Base-by-base conservation (phyloP, 2,113 vertebrate genomes). In the Clarias batrachus region DNA sequence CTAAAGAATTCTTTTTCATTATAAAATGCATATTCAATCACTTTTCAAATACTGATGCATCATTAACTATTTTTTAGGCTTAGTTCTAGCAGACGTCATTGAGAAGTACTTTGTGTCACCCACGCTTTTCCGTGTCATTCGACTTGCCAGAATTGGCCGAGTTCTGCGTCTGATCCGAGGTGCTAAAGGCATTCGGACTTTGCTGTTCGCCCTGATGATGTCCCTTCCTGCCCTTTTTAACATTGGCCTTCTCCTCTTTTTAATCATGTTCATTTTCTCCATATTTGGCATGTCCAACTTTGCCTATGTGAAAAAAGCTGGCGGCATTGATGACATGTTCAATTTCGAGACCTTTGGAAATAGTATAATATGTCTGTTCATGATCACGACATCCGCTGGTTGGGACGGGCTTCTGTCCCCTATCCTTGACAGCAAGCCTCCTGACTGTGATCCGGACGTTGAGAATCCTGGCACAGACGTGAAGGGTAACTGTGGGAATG, bases 241-340 rank as follows among this genome's bases (percentile, higher is more conserved):
- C 92, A 99, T 99, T 0, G 98, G 97, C 54, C 96, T 99, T 1
- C 95, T 99, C 6, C 97, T 99, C 74, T 98, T 98, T 93, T 94
- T 99, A 0, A 97, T 99, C 89, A 99, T 99, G 97, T 99, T 99
- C 83, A 99, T 98, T 84, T 99, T 97, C 92, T 97, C 97, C 83
- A 98, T 99, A 91, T 99, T 99, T 0, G 98, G 97, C 48, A 99
- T 99, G 98, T 97, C 97, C 60, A 99, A 99, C 93, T 99, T 99
- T 0, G 98, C 96, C 41, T 99, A 98, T 0, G 98, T 99, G 52
- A 98, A 96, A 91, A 97, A 97, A 83, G 97, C 96, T 80, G 93
- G 87, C 0, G 97, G 97, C 82, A 96, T 99, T 0, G 95, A 99
- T 0, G 98, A 99, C 91, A 97, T 98, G 87, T 99, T 98, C 91